These are phyloP conservation scores for Apis cerana DNA, from an alignment of 1,140 invertebrate species.

Conservation along the genomic window DNA sequence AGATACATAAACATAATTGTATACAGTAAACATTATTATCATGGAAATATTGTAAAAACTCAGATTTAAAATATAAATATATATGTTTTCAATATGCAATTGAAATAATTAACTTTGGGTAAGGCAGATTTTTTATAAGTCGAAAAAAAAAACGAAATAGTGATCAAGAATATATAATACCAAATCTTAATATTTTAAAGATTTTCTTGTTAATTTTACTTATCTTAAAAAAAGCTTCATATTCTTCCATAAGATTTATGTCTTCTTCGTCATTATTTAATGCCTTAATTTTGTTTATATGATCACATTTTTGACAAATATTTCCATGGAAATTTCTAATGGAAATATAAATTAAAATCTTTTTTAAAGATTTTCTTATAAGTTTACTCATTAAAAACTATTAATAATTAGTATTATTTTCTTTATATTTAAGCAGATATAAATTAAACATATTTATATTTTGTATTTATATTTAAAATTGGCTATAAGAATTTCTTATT, in stretches of 20 bases:
- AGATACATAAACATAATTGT: too few species aligned
- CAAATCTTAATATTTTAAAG: slow-evolving; percentile 45
- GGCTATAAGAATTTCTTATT: slow-evolving; percentile 57
- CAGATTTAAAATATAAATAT: slow-evolving; percentile 53
- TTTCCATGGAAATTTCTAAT: slow-evolving; percentile 31
- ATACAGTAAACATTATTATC: too few species aligned
- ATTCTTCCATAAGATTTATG: neutral
- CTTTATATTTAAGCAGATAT: slow-evolving; percentile 52
- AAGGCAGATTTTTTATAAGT: slow-evolving; percentile 62
- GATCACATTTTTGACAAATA: slow-evolving; percentile 21
- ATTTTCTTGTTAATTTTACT: slow-evolving; percentile 57
- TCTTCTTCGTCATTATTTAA: neutral
- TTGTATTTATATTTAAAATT: slow-evolving; percentile 50
- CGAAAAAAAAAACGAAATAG: slow-evolving; percentile 46
- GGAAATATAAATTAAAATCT: slow-evolving; percentile 63
- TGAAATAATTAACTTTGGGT: slow-evolving; percentile 57
- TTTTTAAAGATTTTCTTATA: slow-evolving; percentile 35
- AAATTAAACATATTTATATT: slow-evolving; percentile 63
- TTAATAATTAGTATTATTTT: slow-evolving; percentile 48
- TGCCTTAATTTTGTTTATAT: neutral
- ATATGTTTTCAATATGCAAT: slow-evolving; percentile 23
- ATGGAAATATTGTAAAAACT: too few species aligned
- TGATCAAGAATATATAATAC: slow-evolving; percentile 32
- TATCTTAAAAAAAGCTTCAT: neutral
- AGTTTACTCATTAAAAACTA: slow-evolving; percentile 51